These are phyloP conservation scores for Sepioteuthis lessoniana DNA, from an alignment of 2,888 invertebrate genomes.

Conservation along the genomic window DNA sequence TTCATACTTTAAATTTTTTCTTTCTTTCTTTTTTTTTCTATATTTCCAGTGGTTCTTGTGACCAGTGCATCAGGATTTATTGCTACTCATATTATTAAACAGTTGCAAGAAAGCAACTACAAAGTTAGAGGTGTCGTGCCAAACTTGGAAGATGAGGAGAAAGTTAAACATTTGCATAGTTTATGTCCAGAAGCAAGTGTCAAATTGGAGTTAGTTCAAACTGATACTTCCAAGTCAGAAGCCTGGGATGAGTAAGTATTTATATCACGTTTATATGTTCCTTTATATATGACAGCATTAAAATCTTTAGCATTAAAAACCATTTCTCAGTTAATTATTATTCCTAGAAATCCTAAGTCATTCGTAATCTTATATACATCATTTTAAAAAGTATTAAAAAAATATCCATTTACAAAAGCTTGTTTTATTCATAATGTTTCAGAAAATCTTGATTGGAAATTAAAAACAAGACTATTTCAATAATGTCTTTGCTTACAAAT, in stretches of 20 bases:
- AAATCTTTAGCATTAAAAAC: background rate
- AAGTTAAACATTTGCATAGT: slow-evolving; percentile 70
- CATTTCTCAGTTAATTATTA: background rate
- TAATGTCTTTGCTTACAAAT: too few relatives aligned
- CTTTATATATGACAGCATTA: background rate
- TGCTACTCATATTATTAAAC: slow-evolving; percentile 77
- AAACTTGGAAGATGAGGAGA: slow-evolving; percentile 73
- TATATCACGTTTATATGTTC: background rate
- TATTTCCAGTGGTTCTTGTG: slow-evolving; percentile 76
- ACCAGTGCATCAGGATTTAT: slow-evolving; percentile 78
- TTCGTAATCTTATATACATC: background rate
- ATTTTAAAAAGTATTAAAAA: too few relatives aligned
- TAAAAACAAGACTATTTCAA: too few relatives aligned
- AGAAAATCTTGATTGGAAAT: too few relatives aligned
- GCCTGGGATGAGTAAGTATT: slow-evolving; percentile 69
- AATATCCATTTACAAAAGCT: too few relatives aligned
- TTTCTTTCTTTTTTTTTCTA: background rate
- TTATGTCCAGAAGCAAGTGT: slow-evolving; percentile 74
- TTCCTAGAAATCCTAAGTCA: background rate
- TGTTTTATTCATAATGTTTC: too few relatives aligned
- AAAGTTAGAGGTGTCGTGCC: slow-evolving; percentile 77
- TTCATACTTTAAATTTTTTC: background rate
- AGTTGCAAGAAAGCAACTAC: slow-evolving; percentile 76
- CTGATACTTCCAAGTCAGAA: slow-evolving; percentile 76
- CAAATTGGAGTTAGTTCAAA: slow-evolving; percentile 77